Evolutionary conservation across 64 coral and sea anemone genomes (phyloP).

Genomic region (Stylophora pistillata): DNA sequence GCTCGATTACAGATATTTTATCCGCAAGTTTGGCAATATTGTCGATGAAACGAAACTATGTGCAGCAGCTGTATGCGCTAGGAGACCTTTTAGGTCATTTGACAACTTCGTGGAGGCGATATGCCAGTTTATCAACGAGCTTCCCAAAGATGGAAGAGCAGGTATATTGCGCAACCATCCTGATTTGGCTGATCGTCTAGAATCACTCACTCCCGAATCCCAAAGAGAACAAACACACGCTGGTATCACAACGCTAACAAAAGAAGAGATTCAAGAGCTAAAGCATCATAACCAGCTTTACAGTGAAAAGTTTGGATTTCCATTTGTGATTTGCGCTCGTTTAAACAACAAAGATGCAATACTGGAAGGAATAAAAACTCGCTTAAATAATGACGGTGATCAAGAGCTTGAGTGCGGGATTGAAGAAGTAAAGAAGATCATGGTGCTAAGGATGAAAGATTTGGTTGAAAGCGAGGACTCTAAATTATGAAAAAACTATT

Average conservation of each 20-base stretch:
- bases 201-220: constrained; percentile 67
- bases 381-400: constrained; percentile 37
- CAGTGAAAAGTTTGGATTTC: constrained; percentile 73
- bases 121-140: constrained; percentile 55
- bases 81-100: constrained; percentile 49
- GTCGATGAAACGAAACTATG: constrained; percentile 54
- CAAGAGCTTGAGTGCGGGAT: constrained; percentile 68
- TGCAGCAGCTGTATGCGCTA: constrained; percentile 46
- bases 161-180: constrained; percentile 60
- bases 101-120: constrained; percentile 25
- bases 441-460: constrained; percentile 73
- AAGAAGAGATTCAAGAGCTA: constrained; percentile 31
- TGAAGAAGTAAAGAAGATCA: constrained; percentile 83
- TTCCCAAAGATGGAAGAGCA: constrained; percentile 22
- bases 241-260: constrained; percentile 42
- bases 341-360: constrained; percentile 72
- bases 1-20: constrained; percentile 46
- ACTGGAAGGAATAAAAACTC: constrained; percentile 38
- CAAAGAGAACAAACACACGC: constrained; percentile 66
- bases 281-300: constrained; percentile 49
- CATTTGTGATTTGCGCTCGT: constrained; percentile 79
- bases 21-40: constrained; percentile 68
- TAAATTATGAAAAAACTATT: constrained; percentile 41
- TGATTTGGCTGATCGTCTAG: constrained; percentile 47
- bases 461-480: constrained; percentile 63